Evolutionary conservation across 2,797 vertebrate genomes (phyloP), one percentile per base, ranked within the genome.

Genomic region (Erpetoichthys calabaricus): DNA sequence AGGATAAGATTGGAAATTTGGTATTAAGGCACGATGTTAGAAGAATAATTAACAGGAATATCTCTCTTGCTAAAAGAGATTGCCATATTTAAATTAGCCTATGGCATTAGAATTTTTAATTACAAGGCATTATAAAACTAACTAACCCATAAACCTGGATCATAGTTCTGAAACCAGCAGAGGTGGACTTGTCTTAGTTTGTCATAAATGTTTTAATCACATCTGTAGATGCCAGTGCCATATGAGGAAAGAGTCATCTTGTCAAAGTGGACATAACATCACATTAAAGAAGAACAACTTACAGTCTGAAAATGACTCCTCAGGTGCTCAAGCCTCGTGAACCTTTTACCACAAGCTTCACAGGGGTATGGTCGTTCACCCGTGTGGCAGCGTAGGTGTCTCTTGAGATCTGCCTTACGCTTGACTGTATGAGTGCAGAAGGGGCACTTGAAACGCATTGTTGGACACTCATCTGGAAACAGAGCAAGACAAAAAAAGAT

Each of bases 391-490:
- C 95, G 92, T 42, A 98, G 80, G 75, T 98, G 95, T 3, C 95
- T 88, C 75, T 98, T 98, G 9, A 98, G 80, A 77, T 98, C 95
- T 0, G 95, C 94, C 72, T 98, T 98, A 64, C 95, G 85, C 70
- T 98, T 98, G 62, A 98, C 95, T 49, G 95, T 94, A 4, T 98
- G 95, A 1, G 92, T 93, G 68, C 95, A 98, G 69, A 95, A 98
- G 0, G 94, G 94, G 57, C 95, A 98, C 79, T 96, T 98, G 80
- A 96, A 98, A 58, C 90, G 86, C 88, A 97, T 90, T 53, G 87
- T 80, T 51, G 92, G 81, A 66, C 91, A 84, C 46, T 87, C 81
- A 65, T 94, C 94, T 98, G 82, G 58, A 56, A 50, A 50, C 7
- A n/a, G 7, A 7, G 2, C 7, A 50, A 7, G n/a, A 50, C n/a